Evolutionary conservation across 2,888 invertebrate genomes (phyloP), one percentile per base, ranked within the genome.

Genomic region (Epinotia nisella): DNA sequence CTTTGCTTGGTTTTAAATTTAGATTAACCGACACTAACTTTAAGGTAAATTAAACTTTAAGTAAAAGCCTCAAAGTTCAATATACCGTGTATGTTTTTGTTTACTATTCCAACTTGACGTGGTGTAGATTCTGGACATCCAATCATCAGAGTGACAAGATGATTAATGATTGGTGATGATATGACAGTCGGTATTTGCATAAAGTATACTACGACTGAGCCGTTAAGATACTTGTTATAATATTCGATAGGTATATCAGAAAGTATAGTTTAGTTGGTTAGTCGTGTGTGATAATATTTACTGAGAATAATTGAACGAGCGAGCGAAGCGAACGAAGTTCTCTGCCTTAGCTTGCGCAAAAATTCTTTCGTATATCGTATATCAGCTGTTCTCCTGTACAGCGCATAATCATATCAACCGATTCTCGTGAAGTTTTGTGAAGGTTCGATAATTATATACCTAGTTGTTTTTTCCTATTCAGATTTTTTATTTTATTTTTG

Each of bases 111-210:
- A 58, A 39, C 51, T 53, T 39, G n/a, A 19, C 55, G 29, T 58
- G 49, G 49, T 64, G 56, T 17, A 35, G 21, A 58, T 49, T 71
- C n/a, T n/a, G n/a, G n/a, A n/a, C n/a, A n/a, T n/a, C 73, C 56
- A 62, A 73, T 73, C 73, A 64, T 58, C 29, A 35, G 15, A 24
- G 62, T 45, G 19, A 77, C 76, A 39, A 70, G 69, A 79, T 85
- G 86, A 85, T 85, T 84, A 79, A 85, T 84, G 81, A 65, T 76
- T 75, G 74, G 77, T 78, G 78, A 79, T 77, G 62, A 71, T 75
- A 74, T 74, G 67, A 67, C 71, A 78, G 70, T 80, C 2, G 21
- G 21, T 24, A 80, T 80, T 83, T 81, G 79, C 79, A 82, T 79
- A 78, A 78, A 72, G 74, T 73, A 72, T 77, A 77, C 58, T 69